Evolutionary conservation across 2,113 vertebrate genomes (phyloP).

Genomic region (Motacilla tschutschensis): DNA sequence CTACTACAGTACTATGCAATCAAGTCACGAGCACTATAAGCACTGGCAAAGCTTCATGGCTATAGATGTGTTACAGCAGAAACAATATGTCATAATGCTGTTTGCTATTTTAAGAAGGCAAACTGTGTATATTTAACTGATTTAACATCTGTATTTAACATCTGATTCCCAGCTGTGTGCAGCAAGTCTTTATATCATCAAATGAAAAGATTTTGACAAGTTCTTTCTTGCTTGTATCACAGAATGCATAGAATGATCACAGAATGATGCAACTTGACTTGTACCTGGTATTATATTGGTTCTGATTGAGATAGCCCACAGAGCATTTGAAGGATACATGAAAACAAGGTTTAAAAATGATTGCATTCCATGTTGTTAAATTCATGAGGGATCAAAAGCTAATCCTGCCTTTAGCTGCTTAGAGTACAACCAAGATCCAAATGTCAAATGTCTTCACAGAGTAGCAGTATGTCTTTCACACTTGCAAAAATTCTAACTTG

Average conservation of each 20-base stretch:
- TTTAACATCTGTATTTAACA: not conserved
- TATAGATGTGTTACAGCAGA: not conserved
- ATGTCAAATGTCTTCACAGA: conserved; percentile 12
- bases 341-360: not conserved
- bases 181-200: not conserved
- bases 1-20: not conserved
- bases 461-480: not conserved
- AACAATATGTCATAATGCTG: not conserved
- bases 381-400: conserved; percentile 33
- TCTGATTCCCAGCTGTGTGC: conserved; percentile 8
- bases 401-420: conserved; percentile 14
- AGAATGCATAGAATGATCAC: not conserved
- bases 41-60: not conserved
- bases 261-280: conserved; percentile 1
- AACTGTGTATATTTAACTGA: not conserved
- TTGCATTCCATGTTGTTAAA: not conserved
- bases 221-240: not conserved
- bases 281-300: not conserved
- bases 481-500: not conserved
- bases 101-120: conserved; percentile 19
- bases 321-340: not conserved
- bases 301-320: not conserved
- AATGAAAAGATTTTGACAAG: conserved; percentile 24
- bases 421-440: not conserved
- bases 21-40: not conserved